Evolutionary conservation across 2,113 vertebrate species (phyloP).

Genomic region (Anhinga rufa): DNA sequence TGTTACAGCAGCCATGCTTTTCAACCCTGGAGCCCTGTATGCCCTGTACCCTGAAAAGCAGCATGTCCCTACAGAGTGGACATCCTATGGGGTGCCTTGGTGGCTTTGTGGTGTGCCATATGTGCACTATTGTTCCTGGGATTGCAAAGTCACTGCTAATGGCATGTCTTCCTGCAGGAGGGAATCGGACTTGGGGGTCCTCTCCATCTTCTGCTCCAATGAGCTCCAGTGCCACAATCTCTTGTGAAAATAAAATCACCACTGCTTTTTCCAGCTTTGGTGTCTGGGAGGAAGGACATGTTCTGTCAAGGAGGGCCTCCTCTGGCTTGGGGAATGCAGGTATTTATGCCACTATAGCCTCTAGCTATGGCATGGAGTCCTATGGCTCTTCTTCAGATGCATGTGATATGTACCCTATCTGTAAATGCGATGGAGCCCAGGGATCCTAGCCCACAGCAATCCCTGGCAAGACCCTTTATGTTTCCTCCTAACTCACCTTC

Average conservation of each 20-base stretch:
- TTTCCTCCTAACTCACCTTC: background rate
- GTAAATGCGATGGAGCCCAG: background rate
- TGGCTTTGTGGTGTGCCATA: background rate
- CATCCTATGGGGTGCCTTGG: background rate
- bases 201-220: background rate
- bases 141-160: background rate
- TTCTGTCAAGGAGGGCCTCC: background rate
- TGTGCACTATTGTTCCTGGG: background rate
- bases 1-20: background rate
- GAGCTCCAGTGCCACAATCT: background rate
- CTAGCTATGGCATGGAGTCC: background rate
- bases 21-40: background rate
- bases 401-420: too few species aligned
- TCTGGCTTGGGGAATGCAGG: background rate
- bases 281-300: background rate
- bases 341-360: background rate
- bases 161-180: background rate
- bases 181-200: background rate
- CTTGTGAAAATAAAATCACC: background rate
- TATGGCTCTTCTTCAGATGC: background rate
- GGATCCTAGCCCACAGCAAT: background rate
- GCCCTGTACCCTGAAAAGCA: background rate
- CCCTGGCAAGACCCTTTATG: background rate
- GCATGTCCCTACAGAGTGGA: background rate
- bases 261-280: background rate